Base-by-base conservation (phyloP, 1,140 invertebrate species). In the Nebria ingens region DNA sequence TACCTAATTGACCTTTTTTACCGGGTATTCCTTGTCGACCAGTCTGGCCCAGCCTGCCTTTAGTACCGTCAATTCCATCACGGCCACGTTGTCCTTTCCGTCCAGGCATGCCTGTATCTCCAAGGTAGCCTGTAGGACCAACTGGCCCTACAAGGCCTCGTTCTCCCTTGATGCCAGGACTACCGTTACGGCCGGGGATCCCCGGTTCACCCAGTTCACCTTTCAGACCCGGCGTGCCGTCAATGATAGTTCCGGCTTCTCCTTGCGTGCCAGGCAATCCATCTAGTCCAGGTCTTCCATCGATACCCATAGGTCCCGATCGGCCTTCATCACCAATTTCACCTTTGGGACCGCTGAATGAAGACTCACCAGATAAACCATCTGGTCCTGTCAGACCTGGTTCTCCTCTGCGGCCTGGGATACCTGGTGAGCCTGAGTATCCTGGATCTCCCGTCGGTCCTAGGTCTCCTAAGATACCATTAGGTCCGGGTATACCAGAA, bases 321-420 rank as follows among this genome's bases (percentile, higher is more conserved):
- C 64, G 64, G 6, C 73, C 72, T 9, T 56, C 53, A 1, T 53
- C 54, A 21, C 71, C 73, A 34, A 57, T 34, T 52, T 55, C 55
- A 45, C 67, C 63, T 54, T 60, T 59, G 13, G 54, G 21, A 19
- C 69, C 70, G 52, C 58, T 59, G 12, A 59, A 55, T 29, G 66
- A 66, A 17, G 62, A 61, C 17, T 40, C 50, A 40, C 73, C 77
- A 40, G 63, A 61, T 50, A 66, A 63, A n/a, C 81, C 81, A 1
- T 67, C 70, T 1, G 65, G 59, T 52, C 80, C 80, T 0, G 64
- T 54, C 21, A 64, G 62, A 19, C 83, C 84, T 21, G 66, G 61
- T 38, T 78, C 75, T 15, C 87, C 87, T 69, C 87, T 83, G 13
- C 74, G 71, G 52, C 86, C 87, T 76, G 78, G 54, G 78, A 79